Percentiles rank a stretch among this genome's conserved stretches.
These are phyloP conservation scores for Thamnophis elegans DNA, from an alignment of 2,797 vertebrate genomes.

Conservation along the genomic window DNA sequence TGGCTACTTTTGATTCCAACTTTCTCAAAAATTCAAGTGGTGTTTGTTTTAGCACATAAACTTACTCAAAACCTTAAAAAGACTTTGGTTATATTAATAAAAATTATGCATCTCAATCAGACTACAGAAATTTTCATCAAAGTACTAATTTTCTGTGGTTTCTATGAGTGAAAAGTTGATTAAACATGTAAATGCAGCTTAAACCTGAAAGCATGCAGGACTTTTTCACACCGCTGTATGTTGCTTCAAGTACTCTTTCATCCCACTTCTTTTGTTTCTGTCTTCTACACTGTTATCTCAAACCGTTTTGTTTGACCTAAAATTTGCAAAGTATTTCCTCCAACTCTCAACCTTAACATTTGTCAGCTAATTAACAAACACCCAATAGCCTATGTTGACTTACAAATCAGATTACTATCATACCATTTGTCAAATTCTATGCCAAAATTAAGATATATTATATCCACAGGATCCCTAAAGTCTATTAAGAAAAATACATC, in stretches of 20 bases:
- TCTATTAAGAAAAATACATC: not conserved
- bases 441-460: not conserved
- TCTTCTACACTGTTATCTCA: not conserved
- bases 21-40: too few relatives aligned
- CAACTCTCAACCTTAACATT: not conserved
- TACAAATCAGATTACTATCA: not conserved
- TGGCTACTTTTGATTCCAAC: too few relatives aligned
- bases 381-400: not conserved
- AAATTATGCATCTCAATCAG: too few relatives aligned
- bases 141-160: too few relatives aligned
- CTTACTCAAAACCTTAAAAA: too few relatives aligned
- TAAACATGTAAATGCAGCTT: too few relatives aligned
- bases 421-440: not conserved
- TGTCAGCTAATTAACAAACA: not conserved
- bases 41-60: too few relatives aligned
- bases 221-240: not conserved
- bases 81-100: too few relatives aligned
- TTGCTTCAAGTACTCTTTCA: not conserved
- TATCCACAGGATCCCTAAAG: not conserved
- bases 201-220: too few relatives aligned
- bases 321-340: not conserved
- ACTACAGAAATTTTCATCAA: too few relatives aligned
- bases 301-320: not conserved
- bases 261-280: not conserved
- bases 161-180: too few relatives aligned